Conservation (phyloP, 2,888 invertebrate genomes). For the Caenorhabditis virilis region DNA sequence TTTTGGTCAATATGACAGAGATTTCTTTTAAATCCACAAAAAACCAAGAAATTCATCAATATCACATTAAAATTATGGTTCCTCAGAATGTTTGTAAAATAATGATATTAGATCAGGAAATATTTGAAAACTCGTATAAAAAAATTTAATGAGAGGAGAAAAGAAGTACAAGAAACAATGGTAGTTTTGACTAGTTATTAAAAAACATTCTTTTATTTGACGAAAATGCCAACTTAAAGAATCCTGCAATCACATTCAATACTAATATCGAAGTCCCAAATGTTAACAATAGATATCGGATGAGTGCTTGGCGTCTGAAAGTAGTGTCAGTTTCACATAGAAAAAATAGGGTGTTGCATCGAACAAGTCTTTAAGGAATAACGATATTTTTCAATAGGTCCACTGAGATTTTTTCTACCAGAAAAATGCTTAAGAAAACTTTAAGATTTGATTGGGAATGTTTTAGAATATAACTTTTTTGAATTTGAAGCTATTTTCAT, state of each 20-base stretch:
- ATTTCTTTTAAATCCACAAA: too few species aligned
- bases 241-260: slow-evolving; percentile 50
- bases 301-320: slow-evolving; percentile 45
- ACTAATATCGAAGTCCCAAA: slow-evolving; percentile 45
- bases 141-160: not conserved
- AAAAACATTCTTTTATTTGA: not conserved
- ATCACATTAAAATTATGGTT: too few species aligned
- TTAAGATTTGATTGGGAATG: too few species aligned
- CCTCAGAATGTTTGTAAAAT: too few species aligned
- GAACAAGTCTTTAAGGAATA: too few species aligned
- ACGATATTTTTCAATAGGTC: too few species aligned
- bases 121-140: slow-evolving; percentile 1
- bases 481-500: too few species aligned
- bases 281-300: slow-evolving; percentile 37
- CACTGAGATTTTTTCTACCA: too few species aligned
- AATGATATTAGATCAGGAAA: not conserved
- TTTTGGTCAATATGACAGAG: too few species aligned
- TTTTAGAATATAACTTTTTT: too few species aligned
- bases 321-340: not conserved
- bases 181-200: not conserved
- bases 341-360: not conserved
- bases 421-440: too few species aligned
- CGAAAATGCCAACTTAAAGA: slow-evolving; percentile 31
- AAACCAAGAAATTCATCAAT: too few species aligned
- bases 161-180: not conserved